Evolutionary conservation across 2,797 vertebrate genomes (phyloP).

Genomic region (Peromyscus melanophrys): DNA sequence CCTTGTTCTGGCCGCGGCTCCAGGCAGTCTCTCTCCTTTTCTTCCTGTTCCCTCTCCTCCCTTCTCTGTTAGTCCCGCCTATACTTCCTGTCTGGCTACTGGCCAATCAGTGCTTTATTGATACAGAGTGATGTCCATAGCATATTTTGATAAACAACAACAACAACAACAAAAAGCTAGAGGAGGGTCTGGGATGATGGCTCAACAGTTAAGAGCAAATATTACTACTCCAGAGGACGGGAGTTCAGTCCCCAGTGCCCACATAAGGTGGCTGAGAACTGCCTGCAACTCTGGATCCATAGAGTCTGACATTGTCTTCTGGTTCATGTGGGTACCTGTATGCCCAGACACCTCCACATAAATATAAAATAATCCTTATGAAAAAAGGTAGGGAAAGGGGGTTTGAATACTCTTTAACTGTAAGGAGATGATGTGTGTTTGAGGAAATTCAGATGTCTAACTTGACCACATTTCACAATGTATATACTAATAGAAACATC

Average conservation of each 20-base stretch:
- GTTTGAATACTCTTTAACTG: background rate
- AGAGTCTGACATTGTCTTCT: background rate
- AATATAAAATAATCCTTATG: background rate
- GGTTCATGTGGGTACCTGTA: background rate
- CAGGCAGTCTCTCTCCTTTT: too few relatives aligned
- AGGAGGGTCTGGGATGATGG: background rate
- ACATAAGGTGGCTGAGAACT: background rate
- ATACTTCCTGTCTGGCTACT: too few relatives aligned
- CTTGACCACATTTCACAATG: background rate
- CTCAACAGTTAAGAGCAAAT: background rate
- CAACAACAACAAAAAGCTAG: background rate
- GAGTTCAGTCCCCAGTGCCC: background rate
- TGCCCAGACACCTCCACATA: background rate
- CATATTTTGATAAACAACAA: background rate
- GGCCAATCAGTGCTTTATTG: too few relatives aligned
- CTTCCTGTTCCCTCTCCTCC: too few relatives aligned
- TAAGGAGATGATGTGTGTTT: background rate
- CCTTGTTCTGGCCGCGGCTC: too few relatives aligned
- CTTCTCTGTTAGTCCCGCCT: too few relatives aligned
- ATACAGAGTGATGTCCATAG: too few relatives aligned
- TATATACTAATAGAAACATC: background rate
- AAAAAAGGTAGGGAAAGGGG: background rate
- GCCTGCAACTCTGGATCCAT: background rate
- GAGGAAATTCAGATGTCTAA: background rate
- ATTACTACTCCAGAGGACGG: background rate